Base-by-base conservation (phyloP, 2,888 invertebrate genomes). In the Lissocephala sabroskyi region DNA sequence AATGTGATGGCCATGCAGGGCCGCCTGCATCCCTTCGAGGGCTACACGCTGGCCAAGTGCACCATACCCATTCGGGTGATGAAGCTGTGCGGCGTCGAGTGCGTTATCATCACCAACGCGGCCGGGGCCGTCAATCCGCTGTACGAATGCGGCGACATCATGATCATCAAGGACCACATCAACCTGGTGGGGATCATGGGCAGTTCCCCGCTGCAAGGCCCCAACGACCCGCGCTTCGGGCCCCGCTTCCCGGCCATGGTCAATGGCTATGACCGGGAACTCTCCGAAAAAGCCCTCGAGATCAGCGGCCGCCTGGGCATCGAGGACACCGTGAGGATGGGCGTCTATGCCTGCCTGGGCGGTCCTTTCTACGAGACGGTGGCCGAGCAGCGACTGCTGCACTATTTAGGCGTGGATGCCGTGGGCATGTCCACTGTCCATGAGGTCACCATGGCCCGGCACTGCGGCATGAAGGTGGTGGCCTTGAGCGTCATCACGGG, bases 161-260 rank as follows among this genome's bases (percentile, higher is more conserved):
- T 99, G 97, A 87, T 99, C 44, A 92, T 99, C 53, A 95, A 91
- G 81, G 99, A 99, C 85, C 99, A 99, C 85, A 92, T 99, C 64
- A 98, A 97, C 84, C 88, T 98, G 85, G 94, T 97, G 88, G 97
- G 97, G 3, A 93, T 99, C 74, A 92, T 94, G 10, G 97, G 97
- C 0, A 92, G 94, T 80, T 96, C 94, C 79, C 97, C 98, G 0
- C 87, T 99, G 3, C 91, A 91, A 73, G 99, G 99, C 11, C 92
- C 92, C 4, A 97, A 98, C 81, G 98, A 99, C 79, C 92, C 62
- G 1, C 90, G 97, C 71, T 97, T 97, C 82, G 98, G 98, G 1
- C 91, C 93, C 0, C 89, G 98, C 45, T 97, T 97, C 81, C 92
- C 94, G 0, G 91, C 95, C 0, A 93, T 98, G 91, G 94, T 90